Evolutionary conservation across 1,140 invertebrate species (phyloP), one percentile per base, ranked within the genome.

Genomic region (Ceratina australensis): DNA sequence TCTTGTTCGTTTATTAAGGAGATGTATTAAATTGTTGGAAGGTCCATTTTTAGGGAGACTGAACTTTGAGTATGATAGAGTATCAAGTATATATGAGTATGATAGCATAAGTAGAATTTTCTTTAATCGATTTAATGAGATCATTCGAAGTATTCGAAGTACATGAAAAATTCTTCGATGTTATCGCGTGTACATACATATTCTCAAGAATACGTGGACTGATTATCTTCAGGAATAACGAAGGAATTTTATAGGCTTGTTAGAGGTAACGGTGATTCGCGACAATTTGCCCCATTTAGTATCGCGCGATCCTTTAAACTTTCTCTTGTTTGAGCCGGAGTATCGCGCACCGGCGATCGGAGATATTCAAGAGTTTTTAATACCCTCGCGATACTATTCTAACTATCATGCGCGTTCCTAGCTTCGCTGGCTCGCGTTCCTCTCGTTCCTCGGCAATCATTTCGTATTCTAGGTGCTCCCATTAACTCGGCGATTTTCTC

Each of bases 201-300:
- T 10, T 42, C 33, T 42, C 33, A 33, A 20, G 59, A 13, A 42
- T 18, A 28, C 4, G 47, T 20, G 2, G 26, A 56, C 33, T 42
- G 33, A 42, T 60, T 60, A 76, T 76, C 56, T 16, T 8, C 64
- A 42, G 24, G 49, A 76, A 80, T 33, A 52, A 28, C n/a, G n/a
- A 47, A 60, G 47, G 49, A 26, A 67, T 67, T 67, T 75, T 47
- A 71, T 75, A 59, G 63, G 72, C n/a, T 71, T 61, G 54, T 80
- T 66, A 72, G 67, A 26, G 67, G 20, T 50, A 72, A 72, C 63
- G 63, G 26, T 33, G 57, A 80, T 67, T 72, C 56, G 60, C 18
- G 22, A 80, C 54, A 73, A 59, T 80, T 82, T 80, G 66, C 59
- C 57, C 67, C 61, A 56, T 50, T 72, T 78, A 78, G 72, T 50